These are phyloP conservation scores for Dynastes hyllus DNA, from an alignment of 2,888 invertebrate species.

Conservation along the genomic window DNA sequence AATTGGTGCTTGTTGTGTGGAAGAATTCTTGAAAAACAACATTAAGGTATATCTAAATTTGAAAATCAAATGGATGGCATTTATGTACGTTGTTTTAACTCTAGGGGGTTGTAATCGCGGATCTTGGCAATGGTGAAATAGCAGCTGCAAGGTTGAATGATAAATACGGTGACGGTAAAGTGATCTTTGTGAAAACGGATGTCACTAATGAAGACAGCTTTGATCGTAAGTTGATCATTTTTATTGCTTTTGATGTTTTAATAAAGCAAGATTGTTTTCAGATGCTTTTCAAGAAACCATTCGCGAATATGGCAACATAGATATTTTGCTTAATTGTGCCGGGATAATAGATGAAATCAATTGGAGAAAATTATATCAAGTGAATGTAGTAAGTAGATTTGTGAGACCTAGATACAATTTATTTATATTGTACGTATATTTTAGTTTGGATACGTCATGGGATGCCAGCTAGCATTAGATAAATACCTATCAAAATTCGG, in stretches of 20 bases:
- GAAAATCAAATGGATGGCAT: too few species aligned
- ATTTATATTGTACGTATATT: too few species aligned
- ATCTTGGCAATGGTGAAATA: slow-evolving; percentile 46
- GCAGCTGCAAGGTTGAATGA: slow-evolving; percentile 21
- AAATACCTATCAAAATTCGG: slow-evolving; percentile 35
- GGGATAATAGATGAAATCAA: slow-evolving; percentile 29
- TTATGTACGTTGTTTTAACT: not conserved
- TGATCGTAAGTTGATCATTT: not conserved
- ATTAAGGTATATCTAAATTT: too few species aligned
- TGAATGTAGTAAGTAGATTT: slow-evolving; percentile 33
- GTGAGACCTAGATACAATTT: too few species aligned
- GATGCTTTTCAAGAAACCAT: slow-evolving; percentile 39
- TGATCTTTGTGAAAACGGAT: slow-evolving; percentile 47
- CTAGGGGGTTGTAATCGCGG: slow-evolving; percentile 50
- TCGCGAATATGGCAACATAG: slow-evolving; percentile 7
- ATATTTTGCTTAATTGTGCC: slow-evolving; percentile 39
- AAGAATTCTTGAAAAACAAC: slow-evolving; percentile 7
- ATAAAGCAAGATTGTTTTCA: not conserved
- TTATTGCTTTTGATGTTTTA: too few species aligned
- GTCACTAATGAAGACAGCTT: slow-evolving; percentile 52
- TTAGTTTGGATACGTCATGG: slow-evolving; percentile 12
- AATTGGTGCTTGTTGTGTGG: slow-evolving; percentile 57
- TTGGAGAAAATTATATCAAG: slow-evolving; percentile 23
- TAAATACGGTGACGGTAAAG: slow-evolving; percentile 26
- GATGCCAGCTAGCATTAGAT: slow-evolving; percentile 28